Evolutionary conservation across 1,140 invertebrate species (phyloP).

Genomic region (Heliconius eleuchia): DNA sequence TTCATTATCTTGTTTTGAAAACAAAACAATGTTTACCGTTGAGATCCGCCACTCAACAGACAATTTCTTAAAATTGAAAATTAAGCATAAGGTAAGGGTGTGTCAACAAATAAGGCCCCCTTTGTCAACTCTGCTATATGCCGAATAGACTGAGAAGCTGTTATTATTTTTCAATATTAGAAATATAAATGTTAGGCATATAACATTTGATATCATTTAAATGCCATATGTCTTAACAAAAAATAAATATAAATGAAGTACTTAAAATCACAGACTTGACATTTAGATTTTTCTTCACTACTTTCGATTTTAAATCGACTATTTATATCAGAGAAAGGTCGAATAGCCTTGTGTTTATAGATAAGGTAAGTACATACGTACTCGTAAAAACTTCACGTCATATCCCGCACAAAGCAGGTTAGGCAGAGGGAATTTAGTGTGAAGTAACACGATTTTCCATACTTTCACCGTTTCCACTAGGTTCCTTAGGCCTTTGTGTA

Average conservation of each 20-base stretch:
- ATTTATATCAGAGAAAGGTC: slow-evolving; percentile 3
- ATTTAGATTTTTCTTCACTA: slow-evolving; percentile 6
- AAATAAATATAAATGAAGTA: neutral
- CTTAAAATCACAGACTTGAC: slow-evolving; percentile 5
- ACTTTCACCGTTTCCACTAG: neutral
- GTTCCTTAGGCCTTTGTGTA: too few species aligned
- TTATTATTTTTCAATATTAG: too few species aligned
- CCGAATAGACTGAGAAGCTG: too few species aligned
- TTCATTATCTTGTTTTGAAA: too few species aligned
- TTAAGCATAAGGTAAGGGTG: too few species aligned
- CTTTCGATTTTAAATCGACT: slow-evolving; percentile 9
- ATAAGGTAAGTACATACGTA: neutral
- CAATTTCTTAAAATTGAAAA: too few species aligned
- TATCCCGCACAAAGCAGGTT: neutral
- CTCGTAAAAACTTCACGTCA: neutral
- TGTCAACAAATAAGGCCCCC: too few species aligned
- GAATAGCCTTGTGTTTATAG: neutral
- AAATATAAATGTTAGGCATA: too few species aligned
- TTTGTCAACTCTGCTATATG: too few species aligned
- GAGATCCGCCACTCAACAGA: too few species aligned
- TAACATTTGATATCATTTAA: neutral
- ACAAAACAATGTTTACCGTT: too few species aligned
- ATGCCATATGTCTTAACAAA: neutral
- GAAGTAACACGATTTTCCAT: neutral
- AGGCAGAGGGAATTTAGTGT: neutral